phyloP scores from a whole-genome alignment of 2,113 vertebrate genomes.

The Mungos mungo region DNA sequence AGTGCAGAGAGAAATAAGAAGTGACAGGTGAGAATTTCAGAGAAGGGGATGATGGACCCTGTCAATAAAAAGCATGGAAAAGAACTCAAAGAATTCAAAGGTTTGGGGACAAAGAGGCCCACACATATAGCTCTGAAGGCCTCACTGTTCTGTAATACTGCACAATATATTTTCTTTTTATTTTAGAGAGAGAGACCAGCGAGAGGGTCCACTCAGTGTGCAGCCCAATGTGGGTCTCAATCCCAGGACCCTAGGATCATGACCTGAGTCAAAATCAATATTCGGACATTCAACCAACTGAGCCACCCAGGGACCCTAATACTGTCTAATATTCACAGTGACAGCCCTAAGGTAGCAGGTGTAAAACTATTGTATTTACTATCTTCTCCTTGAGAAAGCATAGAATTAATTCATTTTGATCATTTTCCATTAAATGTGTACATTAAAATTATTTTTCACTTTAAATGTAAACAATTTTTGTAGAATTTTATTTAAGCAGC shows the following conservation, averaged over 20 bases:
- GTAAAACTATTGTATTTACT: background rate
- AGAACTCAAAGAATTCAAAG: background rate
- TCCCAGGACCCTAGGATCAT: no score
- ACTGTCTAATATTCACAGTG: background rate
- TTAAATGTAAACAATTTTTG: background rate
- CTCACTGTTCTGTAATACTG: background rate
- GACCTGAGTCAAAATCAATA: no score
- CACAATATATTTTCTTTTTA: no score
- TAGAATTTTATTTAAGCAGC: background rate
- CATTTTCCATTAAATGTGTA: background rate
- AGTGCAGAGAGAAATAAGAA: background rate
- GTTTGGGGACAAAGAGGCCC: background rate
- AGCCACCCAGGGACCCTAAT: no score
- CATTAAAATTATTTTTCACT: background rate
- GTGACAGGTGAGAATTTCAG: background rate
- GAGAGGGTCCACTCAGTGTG: no score
- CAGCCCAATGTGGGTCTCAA: no score
- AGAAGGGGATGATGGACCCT: background rate
- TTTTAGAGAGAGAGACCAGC: no score
- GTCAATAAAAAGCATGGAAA: background rate
- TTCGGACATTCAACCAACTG: no score
- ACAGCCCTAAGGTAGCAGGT: background rate
- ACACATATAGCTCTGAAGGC: background rate
- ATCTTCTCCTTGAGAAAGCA: background rate
- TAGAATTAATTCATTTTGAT: background rate